These are phyloP conservation scores for Sciurus vulgaris DNA, from an alignment of 2,797 vertebrate genomes.

Conservation along the genomic window DNA sequence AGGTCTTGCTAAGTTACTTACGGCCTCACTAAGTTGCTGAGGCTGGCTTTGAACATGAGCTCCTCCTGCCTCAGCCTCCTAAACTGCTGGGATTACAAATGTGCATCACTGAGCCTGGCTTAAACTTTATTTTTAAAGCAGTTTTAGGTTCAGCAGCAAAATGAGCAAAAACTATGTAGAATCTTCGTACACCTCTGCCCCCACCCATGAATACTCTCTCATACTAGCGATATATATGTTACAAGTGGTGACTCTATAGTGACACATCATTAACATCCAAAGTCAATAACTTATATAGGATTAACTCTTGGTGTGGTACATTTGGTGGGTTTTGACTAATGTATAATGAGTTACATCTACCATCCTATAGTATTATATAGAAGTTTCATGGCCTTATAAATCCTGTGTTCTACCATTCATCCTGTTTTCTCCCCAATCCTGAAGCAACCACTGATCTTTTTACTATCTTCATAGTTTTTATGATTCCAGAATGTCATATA, in stretches of 20 bases:
- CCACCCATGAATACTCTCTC: background rate
- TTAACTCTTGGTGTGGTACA: background rate
- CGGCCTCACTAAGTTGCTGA: too few species aligned
- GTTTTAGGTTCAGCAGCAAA: constrained; percentile 59
- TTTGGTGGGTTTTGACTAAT: background rate
- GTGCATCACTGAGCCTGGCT: too few species aligned
- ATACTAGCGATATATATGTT: background rate
- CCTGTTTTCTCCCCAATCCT: too few species aligned
- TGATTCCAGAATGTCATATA: background rate
- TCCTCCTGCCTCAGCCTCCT: too few species aligned
- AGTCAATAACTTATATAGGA: background rate
- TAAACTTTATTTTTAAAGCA: background rate
- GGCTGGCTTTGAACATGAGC: too few species aligned
- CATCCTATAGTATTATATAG: background rate
- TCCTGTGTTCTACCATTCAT: background rate
- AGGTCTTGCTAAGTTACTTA: too few species aligned
- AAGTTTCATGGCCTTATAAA: background rate
- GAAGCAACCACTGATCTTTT: background rate
- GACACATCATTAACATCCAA: background rate
- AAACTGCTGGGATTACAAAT: too few species aligned
- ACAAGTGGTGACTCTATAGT: background rate
- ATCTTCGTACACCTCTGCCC: background rate
- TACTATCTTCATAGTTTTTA: background rate
- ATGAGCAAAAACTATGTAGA: background rate
- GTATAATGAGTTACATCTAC: background rate